Conservation (phyloP, 2,113 vertebrate genomes). For the Eulemur macaco region DNA sequence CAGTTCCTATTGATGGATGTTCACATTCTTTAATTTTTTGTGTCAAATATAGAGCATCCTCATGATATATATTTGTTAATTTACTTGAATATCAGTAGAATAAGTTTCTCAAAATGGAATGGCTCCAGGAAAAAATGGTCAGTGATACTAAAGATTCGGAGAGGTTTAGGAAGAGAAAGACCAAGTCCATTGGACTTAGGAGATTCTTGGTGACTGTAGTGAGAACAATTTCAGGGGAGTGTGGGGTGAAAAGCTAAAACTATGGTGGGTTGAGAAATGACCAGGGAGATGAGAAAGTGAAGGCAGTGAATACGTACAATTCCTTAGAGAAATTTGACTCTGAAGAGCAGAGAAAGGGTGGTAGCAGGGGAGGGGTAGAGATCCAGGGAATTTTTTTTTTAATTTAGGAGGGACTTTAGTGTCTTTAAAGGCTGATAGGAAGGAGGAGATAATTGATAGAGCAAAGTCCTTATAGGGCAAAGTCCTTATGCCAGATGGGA, state of each 20-base stretch:
- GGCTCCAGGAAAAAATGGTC: not conserved
- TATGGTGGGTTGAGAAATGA: constrained; percentile 36
- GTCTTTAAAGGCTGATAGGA: constrained; percentile 32
- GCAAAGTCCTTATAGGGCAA: not conserved
- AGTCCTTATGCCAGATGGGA: not conserved
- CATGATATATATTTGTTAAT: not conserved
- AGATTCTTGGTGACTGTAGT: not conserved
- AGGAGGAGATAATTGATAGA: not conserved
- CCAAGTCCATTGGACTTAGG: not conserved
- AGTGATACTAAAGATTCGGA: constrained; percentile 5
- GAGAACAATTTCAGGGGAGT: not conserved
- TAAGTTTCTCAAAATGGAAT: constrained; percentile 49
- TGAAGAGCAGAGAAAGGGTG: not conserved
- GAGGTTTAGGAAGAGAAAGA: not conserved
- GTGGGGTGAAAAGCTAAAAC: not conserved
- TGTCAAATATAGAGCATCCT: not conserved
- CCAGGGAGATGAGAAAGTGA: not conserved
- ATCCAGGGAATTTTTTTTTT: not conserved
- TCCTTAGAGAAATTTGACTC: constrained; percentile 20
- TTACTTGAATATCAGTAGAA: constrained; percentile 6
- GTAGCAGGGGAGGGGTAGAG: not conserved
- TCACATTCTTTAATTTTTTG: constrained; percentile 10
- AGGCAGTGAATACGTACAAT: not conserved
- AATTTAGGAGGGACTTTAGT: not conserved
- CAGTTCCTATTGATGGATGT: not conserved